phyloP scores from a whole-genome alignment of 2,888 invertebrate species.

The Sarcophaga carnaria region DNA sequence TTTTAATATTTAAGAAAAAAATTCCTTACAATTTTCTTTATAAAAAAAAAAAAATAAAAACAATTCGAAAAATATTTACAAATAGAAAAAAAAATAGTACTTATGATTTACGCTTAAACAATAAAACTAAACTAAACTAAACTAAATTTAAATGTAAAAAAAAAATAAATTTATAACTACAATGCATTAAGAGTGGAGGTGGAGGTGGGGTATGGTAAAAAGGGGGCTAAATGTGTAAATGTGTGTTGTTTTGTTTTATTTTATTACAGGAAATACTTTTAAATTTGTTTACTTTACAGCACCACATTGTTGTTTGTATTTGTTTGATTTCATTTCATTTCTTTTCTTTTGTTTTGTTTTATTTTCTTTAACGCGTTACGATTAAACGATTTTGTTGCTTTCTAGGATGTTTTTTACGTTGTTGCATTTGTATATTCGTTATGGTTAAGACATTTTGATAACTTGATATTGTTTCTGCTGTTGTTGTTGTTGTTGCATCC shows the following conservation, averaged over 20 bases:
- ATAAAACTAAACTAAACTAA: constrained; percentile 17
- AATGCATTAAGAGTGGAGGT: background rate
- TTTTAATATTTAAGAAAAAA: constrained; percentile 18
- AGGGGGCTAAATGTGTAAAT: background rate
- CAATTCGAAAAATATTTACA: constrained; percentile 8
- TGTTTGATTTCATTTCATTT: background rate
- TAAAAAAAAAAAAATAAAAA: constrained; percentile 24
- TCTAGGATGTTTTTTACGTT: constrained; percentile 80
- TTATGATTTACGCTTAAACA: background rate
- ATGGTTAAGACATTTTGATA: constrained; percentile 77
- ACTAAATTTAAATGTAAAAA: constrained; percentile 33
- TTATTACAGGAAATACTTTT: constrained; percentile 63
- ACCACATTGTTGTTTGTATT: constrained; percentile 35
- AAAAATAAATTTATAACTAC: no score
- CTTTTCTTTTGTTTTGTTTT: background rate
- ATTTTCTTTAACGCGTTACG: constrained; percentile 54
- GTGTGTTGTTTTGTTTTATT: background rate
- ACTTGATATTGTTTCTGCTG: constrained; percentile 75
- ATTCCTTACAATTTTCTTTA: constrained; percentile 39
- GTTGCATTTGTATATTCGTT: constrained; percentile 77
- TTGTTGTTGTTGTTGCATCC: constrained; percentile 70
- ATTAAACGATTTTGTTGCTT: constrained; percentile 77
- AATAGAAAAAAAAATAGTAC: background rate
- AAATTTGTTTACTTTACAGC: constrained; percentile 60
- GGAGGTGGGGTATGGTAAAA: background rate